A percentile compares a stretch with the other conserved stretches of the same genome.
These are phyloP conservation scores for Crax fasciolata DNA, from an alignment of 2,797 vertebrate genomes.

Conservation along the genomic window DNA sequence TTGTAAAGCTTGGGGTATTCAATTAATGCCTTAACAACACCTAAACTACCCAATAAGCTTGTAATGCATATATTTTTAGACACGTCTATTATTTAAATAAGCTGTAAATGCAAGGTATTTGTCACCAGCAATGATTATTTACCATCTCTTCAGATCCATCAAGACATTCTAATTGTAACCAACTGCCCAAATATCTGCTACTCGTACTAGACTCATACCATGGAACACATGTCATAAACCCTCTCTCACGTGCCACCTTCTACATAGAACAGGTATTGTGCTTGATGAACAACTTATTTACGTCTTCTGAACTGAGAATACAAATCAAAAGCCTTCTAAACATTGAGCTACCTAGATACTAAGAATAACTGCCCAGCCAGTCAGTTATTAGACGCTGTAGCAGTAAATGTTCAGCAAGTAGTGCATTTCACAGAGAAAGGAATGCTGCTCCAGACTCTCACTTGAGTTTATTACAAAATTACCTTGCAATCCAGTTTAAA, in stretches of 20 bases:
- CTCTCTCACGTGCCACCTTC: conserved; percentile 18
- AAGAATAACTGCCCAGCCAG: neutral
- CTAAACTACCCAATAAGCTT: conserved; percentile 41
- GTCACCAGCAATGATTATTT: conserved; percentile 16
- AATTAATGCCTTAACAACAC: conserved; percentile 16
- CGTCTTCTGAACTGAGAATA: neutral
- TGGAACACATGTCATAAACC: conserved; percentile 58
- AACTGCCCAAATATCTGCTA: neutral
- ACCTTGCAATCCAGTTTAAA: conserved; percentile 52
- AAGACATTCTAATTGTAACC: neutral
- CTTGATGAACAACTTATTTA: neutral
- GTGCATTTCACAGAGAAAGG: conserved; percentile 49
- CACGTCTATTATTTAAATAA: conserved; percentile 6
- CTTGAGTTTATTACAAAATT: conserved; percentile 44
- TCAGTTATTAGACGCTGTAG: neutral
- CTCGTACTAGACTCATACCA: conserved; percentile 26
- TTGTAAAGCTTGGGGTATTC: neutral
- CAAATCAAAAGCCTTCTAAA: conserved; percentile 47
- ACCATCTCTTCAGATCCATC: conserved; percentile 36
- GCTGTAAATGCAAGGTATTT: neutral
- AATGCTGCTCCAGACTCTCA: conserved; percentile 29
- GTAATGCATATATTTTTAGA: neutral
- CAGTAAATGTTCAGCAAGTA: conserved; percentile 1
- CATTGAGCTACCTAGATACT: conserved; percentile 21
- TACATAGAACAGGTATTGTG: neutral